phyloP scores from a whole-genome alignment of 37 sponge, comb jelly and placozoan species.

The Haliclona indistincta region DNA sequence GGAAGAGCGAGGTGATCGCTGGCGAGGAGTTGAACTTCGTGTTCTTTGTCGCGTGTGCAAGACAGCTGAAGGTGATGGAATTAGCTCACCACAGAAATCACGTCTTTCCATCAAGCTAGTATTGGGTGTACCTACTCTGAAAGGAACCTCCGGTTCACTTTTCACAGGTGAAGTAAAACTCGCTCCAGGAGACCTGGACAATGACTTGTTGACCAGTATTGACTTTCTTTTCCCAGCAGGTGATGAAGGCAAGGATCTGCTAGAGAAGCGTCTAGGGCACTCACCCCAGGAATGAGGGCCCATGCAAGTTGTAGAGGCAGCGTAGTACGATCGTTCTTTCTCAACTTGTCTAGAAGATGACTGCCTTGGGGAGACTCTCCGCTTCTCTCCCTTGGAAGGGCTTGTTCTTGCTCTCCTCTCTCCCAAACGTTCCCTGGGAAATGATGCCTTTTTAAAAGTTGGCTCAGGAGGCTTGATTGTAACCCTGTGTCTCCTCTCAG shows the following conservation, averaged over 20 bases:
- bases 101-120: too few species aligned
- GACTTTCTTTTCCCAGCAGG: too few species aligned
- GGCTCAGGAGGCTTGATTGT: conserved; percentile 20
- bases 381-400: background rate
- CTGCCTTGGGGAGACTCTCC: background rate
- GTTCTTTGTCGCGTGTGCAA: too few species aligned
- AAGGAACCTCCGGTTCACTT: too few species aligned
- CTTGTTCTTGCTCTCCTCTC: background rate
- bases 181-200: too few species aligned
- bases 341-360: background rate
- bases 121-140: too few species aligned
- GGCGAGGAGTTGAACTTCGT: conserved; percentile 15
- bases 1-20: background rate
- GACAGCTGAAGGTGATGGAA: too few species aligned
- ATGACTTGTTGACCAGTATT: too few species aligned
- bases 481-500: background rate
- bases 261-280: conserved; percentile 62
- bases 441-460: conserved; percentile 9
- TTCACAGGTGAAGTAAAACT: too few species aligned
- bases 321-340: background rate
- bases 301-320: background rate
- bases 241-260: too few species aligned
- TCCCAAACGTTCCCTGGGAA: background rate
- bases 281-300: conserved; percentile 51
- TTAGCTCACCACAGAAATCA: too few species aligned